Evolutionary conservation across 2,113 vertebrate genomes (phyloP).

Genomic region (Gavialis gangeticus): DNA sequence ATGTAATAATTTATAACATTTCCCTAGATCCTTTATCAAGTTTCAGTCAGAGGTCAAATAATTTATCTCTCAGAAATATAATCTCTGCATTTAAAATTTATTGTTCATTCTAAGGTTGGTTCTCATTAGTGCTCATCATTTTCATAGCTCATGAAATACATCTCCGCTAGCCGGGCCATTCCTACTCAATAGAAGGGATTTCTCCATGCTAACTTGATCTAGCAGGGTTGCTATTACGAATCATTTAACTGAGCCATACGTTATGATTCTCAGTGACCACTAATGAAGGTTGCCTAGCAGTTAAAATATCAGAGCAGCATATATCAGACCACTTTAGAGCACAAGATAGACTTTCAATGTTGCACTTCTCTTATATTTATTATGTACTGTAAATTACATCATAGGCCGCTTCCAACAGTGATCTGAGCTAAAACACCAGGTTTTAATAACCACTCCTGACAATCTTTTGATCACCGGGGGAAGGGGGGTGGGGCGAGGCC

Average conservation of each 20-base stretch:
- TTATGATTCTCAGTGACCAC: slow-evolving; percentile 46
- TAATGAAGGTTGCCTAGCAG: slow-evolving; percentile 62
- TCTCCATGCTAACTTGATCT: slow-evolving; percentile 14
- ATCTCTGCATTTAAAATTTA: slow-evolving; percentile 58
- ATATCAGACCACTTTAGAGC: slow-evolving; percentile 55
- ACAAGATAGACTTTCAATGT: slow-evolving; percentile 55
- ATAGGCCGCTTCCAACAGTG: slow-evolving; percentile 2
- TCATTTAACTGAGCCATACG: slow-evolving; percentile 30
- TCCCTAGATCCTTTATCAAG: slow-evolving; percentile 34
- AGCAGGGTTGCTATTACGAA: slow-evolving; percentile 51
- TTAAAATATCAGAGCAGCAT: slow-evolving; percentile 75
- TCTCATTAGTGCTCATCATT: slow-evolving; percentile 59
- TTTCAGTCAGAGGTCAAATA: slow-evolving; percentile 61
- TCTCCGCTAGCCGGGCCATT: slow-evolving; percentile 28
- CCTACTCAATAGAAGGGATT: slow-evolving; percentile 1
- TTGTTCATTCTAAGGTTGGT: slow-evolving; percentile 10
- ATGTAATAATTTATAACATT: slow-evolving; percentile 37
- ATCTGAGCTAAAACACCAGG: slow-evolving; percentile 27
- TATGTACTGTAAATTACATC: slow-evolving; percentile 63
- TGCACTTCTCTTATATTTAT: slow-evolving; percentile 58
- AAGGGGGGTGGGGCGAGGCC: background rate
- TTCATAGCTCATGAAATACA: slow-evolving; percentile 59
- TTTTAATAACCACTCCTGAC: slow-evolving; percentile 67
- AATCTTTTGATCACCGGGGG: slow-evolving; percentile 62
- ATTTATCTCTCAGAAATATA: slow-evolving; percentile 56